These are phyloP conservation scores for Lepidurus apus DNA, from an alignment of 1,140 invertebrate genomes.

Conservation along the genomic window DNA sequence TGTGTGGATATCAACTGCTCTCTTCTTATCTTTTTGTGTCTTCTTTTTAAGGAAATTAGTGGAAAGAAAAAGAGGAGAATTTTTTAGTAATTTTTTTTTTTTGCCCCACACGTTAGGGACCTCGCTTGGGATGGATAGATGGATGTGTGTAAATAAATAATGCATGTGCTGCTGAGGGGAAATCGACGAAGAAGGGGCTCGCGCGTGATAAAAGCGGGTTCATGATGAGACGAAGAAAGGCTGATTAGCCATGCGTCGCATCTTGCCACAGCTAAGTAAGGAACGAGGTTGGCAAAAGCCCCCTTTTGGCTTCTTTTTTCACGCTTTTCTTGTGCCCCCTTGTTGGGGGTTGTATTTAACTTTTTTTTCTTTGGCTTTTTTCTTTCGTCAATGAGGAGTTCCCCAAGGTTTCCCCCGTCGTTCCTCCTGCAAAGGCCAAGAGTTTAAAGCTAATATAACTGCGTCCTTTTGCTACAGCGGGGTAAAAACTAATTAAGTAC, in stretches of 20 bases:
- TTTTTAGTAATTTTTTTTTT: not conserved
- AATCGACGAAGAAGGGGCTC: constrained; percentile 14
- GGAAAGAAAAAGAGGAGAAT: not conserved
- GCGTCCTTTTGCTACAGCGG: not conserved
- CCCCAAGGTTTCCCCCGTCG: not conserved
- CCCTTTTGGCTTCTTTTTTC: not conserved
- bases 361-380: not conserved
- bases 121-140: constrained; percentile 6
- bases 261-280: constrained; percentile 21
- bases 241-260: constrained; percentile 17
- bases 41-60: not conserved
- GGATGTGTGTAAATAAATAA: constrained; percentile 22
- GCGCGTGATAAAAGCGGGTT: constrained; percentile 10
- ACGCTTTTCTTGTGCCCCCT: not conserved
- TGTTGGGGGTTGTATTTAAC: constrained; percentile 1
- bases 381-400: not conserved
- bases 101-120: constrained; percentile 9
- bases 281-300: not conserved
- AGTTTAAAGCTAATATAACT: not conserved
- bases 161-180: constrained; percentile 13
- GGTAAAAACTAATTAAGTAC: not conserved
- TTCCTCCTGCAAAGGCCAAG: not conserved
- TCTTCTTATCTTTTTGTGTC: not conserved
- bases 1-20: not conserved
- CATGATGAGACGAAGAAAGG: not conserved